A percentile compares a stretch with the other conserved stretches of the same genome.
Conservation (phyloP, 2,888 invertebrate species). For the Mamestra brassicae region DNA sequence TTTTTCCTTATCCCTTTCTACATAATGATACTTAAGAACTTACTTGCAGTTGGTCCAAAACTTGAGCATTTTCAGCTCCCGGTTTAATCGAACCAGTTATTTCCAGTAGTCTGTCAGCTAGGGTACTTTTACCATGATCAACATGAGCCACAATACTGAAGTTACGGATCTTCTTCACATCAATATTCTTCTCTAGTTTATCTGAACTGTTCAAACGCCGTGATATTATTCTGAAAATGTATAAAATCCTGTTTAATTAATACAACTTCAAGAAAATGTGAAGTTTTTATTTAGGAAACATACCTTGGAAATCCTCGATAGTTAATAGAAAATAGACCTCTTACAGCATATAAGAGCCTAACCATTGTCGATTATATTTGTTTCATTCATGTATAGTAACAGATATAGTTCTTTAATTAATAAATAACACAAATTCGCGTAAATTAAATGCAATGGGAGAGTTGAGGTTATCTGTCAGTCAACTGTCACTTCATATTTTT, state of each 20-base stretch:
- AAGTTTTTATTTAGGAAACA: neutral
- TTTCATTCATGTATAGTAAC: constrained; percentile 32
- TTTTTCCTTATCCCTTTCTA: neutral
- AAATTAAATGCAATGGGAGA: neutral
- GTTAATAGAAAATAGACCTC: constrained; percentile 37
- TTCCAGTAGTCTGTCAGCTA: constrained; percentile 98
- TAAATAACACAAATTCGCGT: neutral
- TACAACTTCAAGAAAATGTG: constrained; percentile 35
- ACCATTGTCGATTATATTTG: constrained; percentile 57
- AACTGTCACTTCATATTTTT: constrained; percentile 15
- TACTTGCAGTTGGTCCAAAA: constrained; percentile 94
- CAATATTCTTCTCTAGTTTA: constrained; percentile 66
- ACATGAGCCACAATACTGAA: constrained; percentile 99
- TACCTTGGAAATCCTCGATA: constrained; percentile 50
- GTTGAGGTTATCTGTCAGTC: constrained; percentile 48
- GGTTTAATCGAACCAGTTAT: constrained; percentile 95
- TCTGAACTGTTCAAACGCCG: constrained; percentile 75
- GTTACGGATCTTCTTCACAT: constrained; percentile 93
- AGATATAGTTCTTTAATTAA: neutral
- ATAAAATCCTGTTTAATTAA: constrained; percentile 32
- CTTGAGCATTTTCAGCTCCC: constrained; percentile 92
- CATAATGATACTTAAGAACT: constrained; percentile 74
- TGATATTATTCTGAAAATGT: constrained; percentile 66
- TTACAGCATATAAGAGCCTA: constrained; percentile 48
- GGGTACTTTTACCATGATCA: constrained; percentile 99